These are phyloP conservation scores for Lophius piscatorius DNA, from an alignment of 2,113 vertebrate species.

Conservation along the genomic window DNA sequence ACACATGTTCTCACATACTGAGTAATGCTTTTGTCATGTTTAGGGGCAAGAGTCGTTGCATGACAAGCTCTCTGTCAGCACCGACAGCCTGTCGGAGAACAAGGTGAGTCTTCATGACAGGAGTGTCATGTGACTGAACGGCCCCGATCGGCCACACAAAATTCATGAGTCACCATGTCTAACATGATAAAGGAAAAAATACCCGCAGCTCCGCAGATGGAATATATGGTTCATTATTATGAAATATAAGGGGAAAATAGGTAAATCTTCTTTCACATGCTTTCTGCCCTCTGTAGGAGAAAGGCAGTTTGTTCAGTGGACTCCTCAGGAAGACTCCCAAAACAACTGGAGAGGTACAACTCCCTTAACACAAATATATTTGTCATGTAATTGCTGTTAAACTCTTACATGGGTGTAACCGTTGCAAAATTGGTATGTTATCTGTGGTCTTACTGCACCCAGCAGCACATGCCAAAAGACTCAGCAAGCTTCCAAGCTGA, in stretches of 20 bases:
- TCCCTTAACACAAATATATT: neutral
- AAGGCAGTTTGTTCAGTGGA: conserved; percentile 49
- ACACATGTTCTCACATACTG: conserved; percentile 2
- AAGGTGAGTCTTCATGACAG: conserved; percentile 43
- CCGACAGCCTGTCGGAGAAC: conserved; percentile 41
- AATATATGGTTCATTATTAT: neutral
- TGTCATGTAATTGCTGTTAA: too few relatives aligned
- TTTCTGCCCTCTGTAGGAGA: conserved; percentile 40
- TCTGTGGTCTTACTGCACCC: too few relatives aligned
- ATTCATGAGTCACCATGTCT: conserved; percentile 1
- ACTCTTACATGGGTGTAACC: too few relatives aligned
- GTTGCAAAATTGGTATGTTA: too few relatives aligned
- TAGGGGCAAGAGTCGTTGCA: conserved; percentile 23
- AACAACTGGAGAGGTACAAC: conserved; percentile 32
- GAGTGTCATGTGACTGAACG: neutral
- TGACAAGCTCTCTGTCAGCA: conserved; percentile 29
- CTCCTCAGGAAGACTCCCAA: conserved; percentile 53
- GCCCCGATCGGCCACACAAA: neutral
- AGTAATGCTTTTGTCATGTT: conserved; percentile 16
- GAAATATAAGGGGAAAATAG: neutral
- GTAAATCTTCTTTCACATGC: neutral
- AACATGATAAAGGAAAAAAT: neutral
- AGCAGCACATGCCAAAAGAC: too few relatives aligned
- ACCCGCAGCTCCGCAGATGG: too few relatives aligned
- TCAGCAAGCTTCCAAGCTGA: too few relatives aligned